phyloP scores from a whole-genome alignment of 2,888 invertebrate species.

The Eueremaeus valkanovi region DNA sequence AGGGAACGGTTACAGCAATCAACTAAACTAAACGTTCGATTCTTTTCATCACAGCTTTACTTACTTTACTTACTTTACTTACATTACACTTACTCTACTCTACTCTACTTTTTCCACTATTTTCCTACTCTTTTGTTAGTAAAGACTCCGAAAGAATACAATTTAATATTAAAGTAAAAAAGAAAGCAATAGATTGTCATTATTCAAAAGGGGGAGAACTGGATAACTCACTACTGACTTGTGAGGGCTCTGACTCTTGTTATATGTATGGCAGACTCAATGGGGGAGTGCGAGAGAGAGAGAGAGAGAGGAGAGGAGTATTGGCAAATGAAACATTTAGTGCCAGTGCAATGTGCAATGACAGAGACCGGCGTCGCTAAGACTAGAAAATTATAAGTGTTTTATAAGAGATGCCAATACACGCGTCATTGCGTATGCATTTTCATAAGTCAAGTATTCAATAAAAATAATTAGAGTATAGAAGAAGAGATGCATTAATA shows the following conservation, averaged over 20 bases:
- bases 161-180: slow-evolving; percentile 25
- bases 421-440: slow-evolving; percentile 13
- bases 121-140: neutral
- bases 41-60: slow-evolving; percentile 16
- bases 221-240: neutral
- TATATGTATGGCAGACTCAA: too few relatives aligned
- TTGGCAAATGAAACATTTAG: slow-evolving; percentile 28
- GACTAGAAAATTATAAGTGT: slow-evolving; percentile 31
- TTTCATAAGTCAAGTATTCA: slow-evolving; percentile 33
- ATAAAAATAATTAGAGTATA: slow-evolving; percentile 32
- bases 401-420: slow-evolving; percentile 33
- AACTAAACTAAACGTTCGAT: slow-evolving; percentile 29
- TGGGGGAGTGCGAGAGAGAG: too few relatives aligned
- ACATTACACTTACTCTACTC: neutral
- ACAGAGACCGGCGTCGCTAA: slow-evolving; percentile 16
- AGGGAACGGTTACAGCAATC: too few relatives aligned
- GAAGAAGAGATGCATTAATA: slow-evolving; percentile 9
- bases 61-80: neutral
- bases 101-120: too few relatives aligned
- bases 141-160: neutral
- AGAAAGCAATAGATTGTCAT: slow-evolving; percentile 26
- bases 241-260: neutral
- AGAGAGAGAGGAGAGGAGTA: too few relatives aligned
- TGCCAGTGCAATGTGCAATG: slow-evolving; percentile 19
- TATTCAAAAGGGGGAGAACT: slow-evolving; percentile 23